A percentile compares a stretch with the other conserved stretches of the same genome.
phyloP scores from a whole-genome alignment of 2,113 vertebrate genomes.

The Phocoena sinus region DNA sequence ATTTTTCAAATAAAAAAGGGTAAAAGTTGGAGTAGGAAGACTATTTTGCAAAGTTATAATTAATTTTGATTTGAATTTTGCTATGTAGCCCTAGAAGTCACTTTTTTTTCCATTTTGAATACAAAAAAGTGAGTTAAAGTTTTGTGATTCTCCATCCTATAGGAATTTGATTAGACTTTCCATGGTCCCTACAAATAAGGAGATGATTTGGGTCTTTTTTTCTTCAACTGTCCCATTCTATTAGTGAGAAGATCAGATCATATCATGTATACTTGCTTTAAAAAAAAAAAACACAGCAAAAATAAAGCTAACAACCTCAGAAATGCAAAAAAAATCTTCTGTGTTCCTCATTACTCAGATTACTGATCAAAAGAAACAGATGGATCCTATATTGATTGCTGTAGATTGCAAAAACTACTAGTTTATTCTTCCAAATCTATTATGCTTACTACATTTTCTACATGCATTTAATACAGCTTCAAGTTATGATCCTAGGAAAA shows the following conservation, averaged over 20 bases:
- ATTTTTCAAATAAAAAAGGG: not conserved
- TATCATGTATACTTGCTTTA: not conserved
- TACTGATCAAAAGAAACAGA: not conserved
- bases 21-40: not conserved
- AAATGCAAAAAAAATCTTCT: not conserved
- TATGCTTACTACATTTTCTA: not conserved
- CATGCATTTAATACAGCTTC: not conserved
- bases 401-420: not conserved
- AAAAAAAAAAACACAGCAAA: not conserved
- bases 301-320: not conserved
- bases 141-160: not conserved
- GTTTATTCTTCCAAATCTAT: not conserved
- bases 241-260: not conserved
- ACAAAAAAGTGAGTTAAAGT: not conserved
- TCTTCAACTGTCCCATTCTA: not conserved
- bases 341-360: not conserved
- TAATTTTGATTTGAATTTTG: not conserved
- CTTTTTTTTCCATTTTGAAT: not conserved
- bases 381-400: not conserved
- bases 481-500: not conserved
- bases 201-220: not conserved
- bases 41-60: not conserved
- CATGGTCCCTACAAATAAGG: not conserved
- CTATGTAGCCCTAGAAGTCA: not conserved
- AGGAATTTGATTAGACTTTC: not conserved